A percentile compares a stretch with the other conserved stretches of the same genome.
These are phyloP conservation scores for Phalacrocorax carbo DNA, from an alignment of 2,113 vertebrate species.

Conservation along the genomic window DNA sequence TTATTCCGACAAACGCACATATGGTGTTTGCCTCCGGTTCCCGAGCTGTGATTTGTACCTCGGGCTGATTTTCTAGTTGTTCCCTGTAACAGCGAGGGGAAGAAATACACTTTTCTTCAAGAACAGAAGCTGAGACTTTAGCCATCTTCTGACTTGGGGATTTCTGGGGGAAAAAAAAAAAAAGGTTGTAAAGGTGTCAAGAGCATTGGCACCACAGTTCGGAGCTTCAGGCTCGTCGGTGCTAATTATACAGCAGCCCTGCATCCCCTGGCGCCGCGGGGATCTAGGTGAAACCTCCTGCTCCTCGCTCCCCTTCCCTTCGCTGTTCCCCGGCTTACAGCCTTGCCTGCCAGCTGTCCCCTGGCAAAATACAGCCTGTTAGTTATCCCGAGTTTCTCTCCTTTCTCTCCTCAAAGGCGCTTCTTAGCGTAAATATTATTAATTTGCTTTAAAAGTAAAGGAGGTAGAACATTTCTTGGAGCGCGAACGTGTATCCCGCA, in stretches of 20 bases:
- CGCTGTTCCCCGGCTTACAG: not conserved
- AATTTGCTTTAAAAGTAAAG: not conserved
- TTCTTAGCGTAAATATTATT: rapidly evolving
- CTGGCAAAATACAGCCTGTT: too few relatives aligned
- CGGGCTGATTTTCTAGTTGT: not conserved
- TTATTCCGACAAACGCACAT: rapidly evolving
- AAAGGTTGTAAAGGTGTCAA: not conserved
- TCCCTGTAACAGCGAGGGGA: rapidly evolving
- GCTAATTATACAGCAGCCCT: not conserved
- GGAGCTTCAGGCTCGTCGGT: not conserved
- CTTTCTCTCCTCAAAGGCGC: not conserved
- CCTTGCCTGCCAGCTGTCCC: not conserved
- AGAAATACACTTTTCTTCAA: rapidly evolving
- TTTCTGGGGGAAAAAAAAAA: not conserved
- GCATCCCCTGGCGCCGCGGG: not conserved
- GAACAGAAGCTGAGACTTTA: not conserved
- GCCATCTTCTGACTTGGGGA: rapidly evolving
- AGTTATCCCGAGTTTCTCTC: not conserved
- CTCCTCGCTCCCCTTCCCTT: not conserved
- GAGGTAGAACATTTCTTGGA: not conserved
- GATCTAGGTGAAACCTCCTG: not conserved
- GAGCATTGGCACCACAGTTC: not conserved
- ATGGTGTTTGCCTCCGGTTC: rapidly evolving
- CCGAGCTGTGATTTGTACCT: rapidly evolving
- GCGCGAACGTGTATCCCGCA: rapidly evolving